Conservation (phyloP, 92 coral and sea anemone species). For the Epizoanthus illoricatus region DNA sequence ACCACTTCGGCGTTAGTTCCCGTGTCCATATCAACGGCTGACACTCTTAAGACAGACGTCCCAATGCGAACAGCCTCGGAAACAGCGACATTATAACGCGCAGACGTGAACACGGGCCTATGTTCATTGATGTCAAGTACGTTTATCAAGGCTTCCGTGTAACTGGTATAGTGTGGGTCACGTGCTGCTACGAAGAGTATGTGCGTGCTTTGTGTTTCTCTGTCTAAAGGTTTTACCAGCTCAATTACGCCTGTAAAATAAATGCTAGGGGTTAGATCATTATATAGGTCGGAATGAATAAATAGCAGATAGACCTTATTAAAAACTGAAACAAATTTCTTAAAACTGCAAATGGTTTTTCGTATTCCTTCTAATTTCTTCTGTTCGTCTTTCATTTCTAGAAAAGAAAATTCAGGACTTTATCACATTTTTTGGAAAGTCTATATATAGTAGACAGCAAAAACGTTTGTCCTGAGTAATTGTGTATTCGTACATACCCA, state of each 20-base stretch:
- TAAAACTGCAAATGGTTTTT: too few relatives aligned
- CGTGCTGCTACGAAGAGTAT: slow-evolving; percentile 54
- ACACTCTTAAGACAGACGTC: slow-evolving; percentile 40
- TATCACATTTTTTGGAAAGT: too few relatives aligned
- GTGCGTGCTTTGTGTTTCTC: slow-evolving; percentile 42
- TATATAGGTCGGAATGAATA: too few relatives aligned
- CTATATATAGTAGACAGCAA: too few relatives aligned
- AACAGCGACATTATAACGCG: slow-evolving; percentile 32
- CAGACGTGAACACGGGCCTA: slow-evolving; percentile 54
- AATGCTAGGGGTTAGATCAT: neutral
- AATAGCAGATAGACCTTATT: too few relatives aligned
- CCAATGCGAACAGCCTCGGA: slow-evolving; percentile 53
- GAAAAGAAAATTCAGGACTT: too few relatives aligned
- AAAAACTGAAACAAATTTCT: too few relatives aligned
- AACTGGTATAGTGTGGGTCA: slow-evolving; percentile 47
- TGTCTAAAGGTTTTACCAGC: slow-evolving; percentile 48
- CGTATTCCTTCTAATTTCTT: too few relatives aligned
- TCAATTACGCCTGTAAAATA: slow-evolving; percentile 44
- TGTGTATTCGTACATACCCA: too few relatives aligned
- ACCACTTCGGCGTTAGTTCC: slow-evolving; percentile 51
- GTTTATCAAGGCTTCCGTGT: slow-evolving; percentile 37
- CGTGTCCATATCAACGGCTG: slow-evolving; percentile 47
- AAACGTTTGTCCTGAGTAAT: too few relatives aligned
- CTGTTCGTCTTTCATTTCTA: too few relatives aligned
- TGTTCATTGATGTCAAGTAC: slow-evolving; percentile 63